A percentile compares a stretch with the other conserved stretches of the same genome.
Evolutionary conservation across 2,888 invertebrate species (phyloP).

Genomic region (Spilosoma lubricipeda): DNA sequence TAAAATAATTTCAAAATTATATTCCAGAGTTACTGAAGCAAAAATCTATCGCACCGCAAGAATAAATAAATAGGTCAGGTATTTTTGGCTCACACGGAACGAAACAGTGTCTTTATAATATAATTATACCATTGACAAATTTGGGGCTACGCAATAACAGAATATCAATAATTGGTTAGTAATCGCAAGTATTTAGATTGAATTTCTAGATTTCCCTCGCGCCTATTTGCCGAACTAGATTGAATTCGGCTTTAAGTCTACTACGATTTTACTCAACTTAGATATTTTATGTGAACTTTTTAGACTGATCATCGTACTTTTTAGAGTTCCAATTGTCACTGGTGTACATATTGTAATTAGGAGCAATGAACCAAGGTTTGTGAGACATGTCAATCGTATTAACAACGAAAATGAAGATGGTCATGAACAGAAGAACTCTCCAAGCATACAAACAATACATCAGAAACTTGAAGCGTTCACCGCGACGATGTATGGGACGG

Average conservation of each 20-base stretch:
- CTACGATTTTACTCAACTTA: too few relatives aligned
- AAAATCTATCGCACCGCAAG: background rate
- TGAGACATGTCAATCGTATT: slow-evolving; percentile 55
- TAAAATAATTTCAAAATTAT: background rate
- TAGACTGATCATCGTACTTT: too few relatives aligned
- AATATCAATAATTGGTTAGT: background rate
- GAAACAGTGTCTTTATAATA: slow-evolving; percentile 14
- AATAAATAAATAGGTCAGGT: slow-evolving; percentile 30
- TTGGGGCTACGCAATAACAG: background rate
- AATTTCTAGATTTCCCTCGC: too few relatives aligned
- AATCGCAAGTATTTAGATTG: background rate
- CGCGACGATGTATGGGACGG: slow-evolving; percentile 74
- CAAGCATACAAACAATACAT: slow-evolving; percentile 75
- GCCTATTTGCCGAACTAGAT: too few relatives aligned
- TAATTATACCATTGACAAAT: slow-evolving; percentile 43
- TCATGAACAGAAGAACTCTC: slow-evolving; percentile 70
- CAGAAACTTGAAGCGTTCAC: slow-evolving; percentile 71
- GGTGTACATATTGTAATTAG: too few relatives aligned
- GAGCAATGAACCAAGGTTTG: slow-evolving; percentile 71
- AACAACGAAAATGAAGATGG: slow-evolving; percentile 54
- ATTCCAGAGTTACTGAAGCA: background rate
- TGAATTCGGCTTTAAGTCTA: too few relatives aligned
- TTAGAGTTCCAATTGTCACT: too few relatives aligned
- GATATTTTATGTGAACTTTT: too few relatives aligned
- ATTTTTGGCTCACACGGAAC: slow-evolving; percentile 38